Conservation (phyloP, 2,797 vertebrate species). For the Pagetopsis macropterus region DNA sequence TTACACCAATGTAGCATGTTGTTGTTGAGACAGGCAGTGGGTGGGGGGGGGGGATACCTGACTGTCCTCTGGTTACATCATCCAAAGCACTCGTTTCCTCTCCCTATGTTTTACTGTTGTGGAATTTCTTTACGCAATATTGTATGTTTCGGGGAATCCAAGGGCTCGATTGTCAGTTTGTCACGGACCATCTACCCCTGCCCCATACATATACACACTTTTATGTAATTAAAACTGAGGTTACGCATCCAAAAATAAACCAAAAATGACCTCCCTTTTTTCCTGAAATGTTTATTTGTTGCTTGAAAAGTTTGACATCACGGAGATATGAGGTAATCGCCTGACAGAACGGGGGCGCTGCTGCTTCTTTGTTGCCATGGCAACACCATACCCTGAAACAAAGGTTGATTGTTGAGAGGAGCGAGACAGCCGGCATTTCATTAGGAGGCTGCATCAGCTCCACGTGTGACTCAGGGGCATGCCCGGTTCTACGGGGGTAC, state of each 20-base stretch:
- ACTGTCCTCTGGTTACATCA: neutral
- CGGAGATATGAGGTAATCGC: neutral
- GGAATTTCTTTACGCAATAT: neutral
- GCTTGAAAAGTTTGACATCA: neutral
- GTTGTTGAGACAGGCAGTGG: neutral
- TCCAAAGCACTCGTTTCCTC: neutral
- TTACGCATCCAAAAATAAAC: too few species aligned
- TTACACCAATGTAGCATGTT: neutral
- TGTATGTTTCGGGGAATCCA: neutral
- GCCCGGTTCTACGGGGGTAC: too few species aligned
- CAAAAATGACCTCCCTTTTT: neutral
- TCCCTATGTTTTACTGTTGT: neutral
- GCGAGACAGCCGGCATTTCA: constrained; percentile 50
- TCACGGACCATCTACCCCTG: neutral
- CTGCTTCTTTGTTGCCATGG: constrained; percentile 48
- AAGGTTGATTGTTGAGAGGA: constrained; percentile 51
- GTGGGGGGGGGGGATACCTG: neutral
- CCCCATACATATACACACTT: neutral
- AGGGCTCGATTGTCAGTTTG: neutral
- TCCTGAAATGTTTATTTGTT: neutral
- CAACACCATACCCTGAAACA: constrained; percentile 34
- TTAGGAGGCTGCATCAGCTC: constrained; percentile 30
- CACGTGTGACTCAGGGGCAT: constrained; percentile 17
- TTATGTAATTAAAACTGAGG: neutral
- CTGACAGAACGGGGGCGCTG: neutral